Percentiles rank a stretch among this genome's conserved stretches.
These are phyloP conservation scores for Labrus mixtus DNA, from an alignment of 2,113 vertebrate genomes.

Conservation along the genomic window DNA sequence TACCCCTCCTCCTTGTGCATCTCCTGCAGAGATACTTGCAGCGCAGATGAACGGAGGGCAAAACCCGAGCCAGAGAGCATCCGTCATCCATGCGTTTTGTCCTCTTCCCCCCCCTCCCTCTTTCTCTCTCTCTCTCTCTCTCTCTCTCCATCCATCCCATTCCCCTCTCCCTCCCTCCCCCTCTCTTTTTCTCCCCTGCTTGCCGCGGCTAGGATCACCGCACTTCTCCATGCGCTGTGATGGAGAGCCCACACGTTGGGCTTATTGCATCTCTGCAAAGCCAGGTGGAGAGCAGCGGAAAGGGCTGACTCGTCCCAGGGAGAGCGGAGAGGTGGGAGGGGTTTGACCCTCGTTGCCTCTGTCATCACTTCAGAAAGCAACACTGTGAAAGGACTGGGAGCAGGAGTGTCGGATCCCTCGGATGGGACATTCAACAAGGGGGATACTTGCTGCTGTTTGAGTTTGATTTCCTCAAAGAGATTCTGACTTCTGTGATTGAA, in stretches of 20 bases:
- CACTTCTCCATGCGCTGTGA: slow-evolving; percentile 64
- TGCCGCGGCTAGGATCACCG: slow-evolving; percentile 46
- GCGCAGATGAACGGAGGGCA: slow-evolving; percentile 49
- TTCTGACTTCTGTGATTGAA: slow-evolving; percentile 1
- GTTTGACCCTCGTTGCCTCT: slow-evolving; percentile 38
- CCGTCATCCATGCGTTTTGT: slow-evolving; percentile 65
- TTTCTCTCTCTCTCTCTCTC: not conserved
- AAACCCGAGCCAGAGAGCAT: slow-evolving; percentile 66
- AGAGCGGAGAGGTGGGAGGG: slow-evolving; percentile 26
- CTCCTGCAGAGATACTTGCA: slow-evolving; percentile 35
- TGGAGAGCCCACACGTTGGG: slow-evolving; percentile 63
- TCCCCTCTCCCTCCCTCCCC: slow-evolving; percentile 24
- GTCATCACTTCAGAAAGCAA: slow-evolving; percentile 29
- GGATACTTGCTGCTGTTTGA: slow-evolving; percentile 22
- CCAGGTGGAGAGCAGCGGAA: slow-evolving; percentile 51
- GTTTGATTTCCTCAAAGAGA: slow-evolving; percentile 31
- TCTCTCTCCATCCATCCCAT: slow-evolving; percentile 43
- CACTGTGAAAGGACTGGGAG: slow-evolving; percentile 28
- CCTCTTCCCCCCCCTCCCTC: slow-evolving; percentile 8
- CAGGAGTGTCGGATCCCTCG: slow-evolving; percentile 5
- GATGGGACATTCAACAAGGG: slow-evolving; percentile 43
- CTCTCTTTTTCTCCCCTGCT: slow-evolving; percentile 28
- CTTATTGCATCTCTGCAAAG: slow-evolving; percentile 48
- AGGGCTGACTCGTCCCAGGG: slow-evolving; percentile 45
- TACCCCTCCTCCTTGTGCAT: slow-evolving; percentile 17